Evolutionary conservation across 35 echinoderm and acorn worm species (phyloP), one percentile per base, ranked within the genome.

Genomic region (Lytechinus pictus): DNA sequence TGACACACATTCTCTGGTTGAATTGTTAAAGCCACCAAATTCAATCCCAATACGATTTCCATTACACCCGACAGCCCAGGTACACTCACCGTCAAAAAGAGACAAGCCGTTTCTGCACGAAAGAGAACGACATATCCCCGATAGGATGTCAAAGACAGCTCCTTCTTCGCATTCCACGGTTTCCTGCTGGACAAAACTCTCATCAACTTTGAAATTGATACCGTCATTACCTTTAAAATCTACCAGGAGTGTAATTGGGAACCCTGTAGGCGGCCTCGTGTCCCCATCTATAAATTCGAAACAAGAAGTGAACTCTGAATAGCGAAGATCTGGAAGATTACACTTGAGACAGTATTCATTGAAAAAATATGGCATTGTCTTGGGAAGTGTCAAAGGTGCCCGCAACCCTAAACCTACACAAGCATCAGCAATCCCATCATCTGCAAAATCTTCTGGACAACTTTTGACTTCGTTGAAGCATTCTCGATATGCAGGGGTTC

Each of bases 201-300:
- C 10, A 54, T 54, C 52, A 27, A 14, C 52, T 54, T 90, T 90
- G 10, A 90, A 19, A 14, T 90, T 28, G 52, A 90, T 54, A 9
- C 29, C 28, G 52, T 90, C 16, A 52, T 54, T 90, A 3, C 52
- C 88, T 21, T 90, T 90, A 44, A 90, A 90, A 44, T 90, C 52
- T 54, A 90, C 88, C 88, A 90, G 9, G 16, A 90, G 14, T 16
- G 88, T 90, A 6, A 90, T 28, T 90, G 88, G 88, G 52, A 90
- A 90, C 9, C 88, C 88, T 90, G 28, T 33, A 90, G 29, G 11
- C 12, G 88, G 29, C 27, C 0, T 14, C 29, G 0, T 7, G 9
- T 52, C 9, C 9, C 0, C 11, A 4, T 0, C 16, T 52, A 10
- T 21, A 14, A 24, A 1, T 8, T 7, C 5, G 27, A 90, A 4